Evolutionary conservation across 2,797 vertebrate genomes (phyloP), one percentile per base, ranked within the genome.

Genomic region (Catamblyrhynchus diadema): DNA sequence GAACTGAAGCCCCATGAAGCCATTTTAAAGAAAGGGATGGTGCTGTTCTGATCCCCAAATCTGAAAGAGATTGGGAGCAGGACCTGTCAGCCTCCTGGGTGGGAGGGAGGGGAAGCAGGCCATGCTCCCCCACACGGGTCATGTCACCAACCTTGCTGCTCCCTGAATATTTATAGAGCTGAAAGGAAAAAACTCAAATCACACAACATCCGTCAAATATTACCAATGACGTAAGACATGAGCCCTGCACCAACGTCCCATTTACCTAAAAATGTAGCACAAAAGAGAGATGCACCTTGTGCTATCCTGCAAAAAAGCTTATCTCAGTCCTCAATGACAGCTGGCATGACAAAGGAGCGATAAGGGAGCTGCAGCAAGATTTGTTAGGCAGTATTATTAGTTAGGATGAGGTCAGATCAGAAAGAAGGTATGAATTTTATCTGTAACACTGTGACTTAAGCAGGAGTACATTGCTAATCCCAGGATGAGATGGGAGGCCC

Each of bases 241-340:
- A 67, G 65, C 30, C 45, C 42, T 20, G 48, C 59, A 86, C 48
- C 50, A 35, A 4, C 41, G 69, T 66, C 75, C 72, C 62, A 86
- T 75, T 88, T 62, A 81, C 88, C 69, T 79, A 91, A 89, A 95
- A 94, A 78, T 73, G 93, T 0, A 92, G 50, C 35, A 62, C 12
- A 62, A 35, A 56, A 64, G n/a, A 74, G 62, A 79, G 62, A 62
- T 30, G 59, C 57, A 91, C 73, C 82, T 85, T 2, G 2, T 75
- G 47, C 79, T 64, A 24, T 10, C 45, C 67, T 74, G 81, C 61
- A 89, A 59, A 89, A 78, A 57, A 25, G 54, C 86, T 94, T 94
- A 94, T 93, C 93, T 93, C 69, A 57, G 65, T 59, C 79, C 72
- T 86, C 94, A 82, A 6, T 75, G 84, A 86, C 86, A 89, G 79